Evolutionary conservation across 2,113 vertebrate genomes (phyloP).

Genomic region (Xerus inauris): DNA sequence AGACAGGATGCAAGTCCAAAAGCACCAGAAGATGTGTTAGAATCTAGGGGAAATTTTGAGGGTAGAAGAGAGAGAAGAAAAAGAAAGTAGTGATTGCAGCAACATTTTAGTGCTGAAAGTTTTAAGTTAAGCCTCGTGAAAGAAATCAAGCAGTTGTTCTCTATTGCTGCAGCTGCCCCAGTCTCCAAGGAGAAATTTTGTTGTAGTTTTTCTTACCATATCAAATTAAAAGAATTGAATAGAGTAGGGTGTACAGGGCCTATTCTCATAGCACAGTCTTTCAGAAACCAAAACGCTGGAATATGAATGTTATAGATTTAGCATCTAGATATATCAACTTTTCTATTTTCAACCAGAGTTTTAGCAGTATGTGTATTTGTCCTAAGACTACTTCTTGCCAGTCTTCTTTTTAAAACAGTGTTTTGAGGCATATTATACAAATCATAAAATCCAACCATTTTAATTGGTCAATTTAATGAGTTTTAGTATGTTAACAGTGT

Average conservation of each 20-base stretch:
- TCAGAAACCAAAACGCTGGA: not conserved
- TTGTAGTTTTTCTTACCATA: not conserved
- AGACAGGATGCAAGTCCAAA: not conserved
- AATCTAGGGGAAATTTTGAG: not conserved
- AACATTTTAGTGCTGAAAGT: not conserved
- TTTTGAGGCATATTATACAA: not conserved
- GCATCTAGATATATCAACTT: not conserved
- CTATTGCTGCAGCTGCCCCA: not conserved
- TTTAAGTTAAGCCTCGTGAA: conserved; percentile 27
- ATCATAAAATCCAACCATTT: not conserved
- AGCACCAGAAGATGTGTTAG: not conserved
- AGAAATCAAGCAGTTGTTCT: not conserved
- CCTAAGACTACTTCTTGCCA: not conserved
- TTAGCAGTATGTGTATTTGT: not conserved
- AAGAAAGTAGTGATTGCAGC: not conserved
- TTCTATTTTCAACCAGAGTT: not conserved
- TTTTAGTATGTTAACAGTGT: not conserved
- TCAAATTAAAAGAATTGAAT: not conserved
- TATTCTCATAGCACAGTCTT: not conserved
- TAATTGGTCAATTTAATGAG: not conserved
- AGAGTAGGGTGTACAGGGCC: not conserved
- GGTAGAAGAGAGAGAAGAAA: not conserved
- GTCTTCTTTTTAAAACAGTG: not conserved
- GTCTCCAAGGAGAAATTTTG: not conserved
- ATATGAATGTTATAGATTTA: not conserved